Conservation (phyloP, 2,113 vertebrate genomes). For the Gallinago undulata region DNA sequence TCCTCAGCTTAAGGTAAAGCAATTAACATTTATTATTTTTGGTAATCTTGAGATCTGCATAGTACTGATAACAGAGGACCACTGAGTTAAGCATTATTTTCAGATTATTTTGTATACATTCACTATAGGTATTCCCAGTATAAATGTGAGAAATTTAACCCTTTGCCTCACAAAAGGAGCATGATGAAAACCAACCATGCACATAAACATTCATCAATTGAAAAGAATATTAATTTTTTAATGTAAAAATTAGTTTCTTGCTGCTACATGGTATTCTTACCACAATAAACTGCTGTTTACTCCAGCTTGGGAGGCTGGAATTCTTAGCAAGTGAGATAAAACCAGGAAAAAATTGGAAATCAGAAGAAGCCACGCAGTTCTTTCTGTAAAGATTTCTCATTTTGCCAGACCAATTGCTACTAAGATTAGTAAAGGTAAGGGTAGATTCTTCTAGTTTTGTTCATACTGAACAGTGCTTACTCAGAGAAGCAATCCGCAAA, state of each 20-base stretch:
- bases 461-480: neutral
- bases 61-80: neutral
- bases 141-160: neutral
- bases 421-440: neutral
- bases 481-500: neutral
- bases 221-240: neutral
- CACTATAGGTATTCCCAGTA: neutral
- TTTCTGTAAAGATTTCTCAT: neutral
- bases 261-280: neutral
- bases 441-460: neutral
- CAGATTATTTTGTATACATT: neutral
- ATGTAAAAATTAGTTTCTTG: neutral
- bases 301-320: neutral
- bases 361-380: neutral
- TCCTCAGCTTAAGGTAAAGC: neutral
- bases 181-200: neutral
- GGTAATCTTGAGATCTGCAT: neutral
- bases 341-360: neutral
- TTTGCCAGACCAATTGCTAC: neutral
- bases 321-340: neutral
- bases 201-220: neutral
- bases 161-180: neutral
- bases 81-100: neutral
- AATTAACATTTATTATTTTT: neutral
- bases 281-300: neutral